Evolutionary conservation across 1,140 invertebrate genomes (phyloP), one percentile per base, ranked within the genome.

Genomic region (Oreohelix idahoensis): DNA sequence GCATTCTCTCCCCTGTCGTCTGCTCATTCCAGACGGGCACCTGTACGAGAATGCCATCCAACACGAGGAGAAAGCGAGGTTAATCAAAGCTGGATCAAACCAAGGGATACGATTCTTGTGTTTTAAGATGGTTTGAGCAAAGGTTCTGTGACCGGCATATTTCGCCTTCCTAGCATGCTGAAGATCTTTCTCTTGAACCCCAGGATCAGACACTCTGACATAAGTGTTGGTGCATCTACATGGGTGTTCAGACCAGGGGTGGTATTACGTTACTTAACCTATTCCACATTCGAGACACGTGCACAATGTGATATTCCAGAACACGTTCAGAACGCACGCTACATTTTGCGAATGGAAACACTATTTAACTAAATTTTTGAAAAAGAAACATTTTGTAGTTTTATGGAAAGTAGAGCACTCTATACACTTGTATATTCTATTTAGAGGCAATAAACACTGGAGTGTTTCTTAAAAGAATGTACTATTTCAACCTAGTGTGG

Each of bases 41-140:
- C 8, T 58, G 51, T 23, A 23, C 51, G 23, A 58, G 51, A 26
- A 17, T 58, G 23, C 51, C 2, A 11, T 17, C 51, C 51, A 58
- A 23, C 2, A 58, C 15, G 8, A 10, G 8, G 2, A 26, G 45
- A 26, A 58, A 26, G 51, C 4, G 51, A 10, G 51, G 51, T 15
- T 58, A 58, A 58, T 58, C 51, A 58, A 58, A 58, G 10, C 51
- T 58, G 51, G 51, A 58, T 58, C 51, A 58, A 58, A 58, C 23
- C 51, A 26, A 10, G 23, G 23, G 51, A 26, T 58, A 58, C 20
- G 15, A 58, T 58, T 58, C 51, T 58, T 58, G 26, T 58, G 51
- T 26, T 26, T 58, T 10, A 58, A 26, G 20, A 2, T 23, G 23
- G 51, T 20, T 58, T 58, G 15, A 58, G 20, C 51, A 23, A 2